phyloP scores from a whole-genome alignment of 2,797 vertebrate genomes.

The Amphiprion clarkii region DNA sequence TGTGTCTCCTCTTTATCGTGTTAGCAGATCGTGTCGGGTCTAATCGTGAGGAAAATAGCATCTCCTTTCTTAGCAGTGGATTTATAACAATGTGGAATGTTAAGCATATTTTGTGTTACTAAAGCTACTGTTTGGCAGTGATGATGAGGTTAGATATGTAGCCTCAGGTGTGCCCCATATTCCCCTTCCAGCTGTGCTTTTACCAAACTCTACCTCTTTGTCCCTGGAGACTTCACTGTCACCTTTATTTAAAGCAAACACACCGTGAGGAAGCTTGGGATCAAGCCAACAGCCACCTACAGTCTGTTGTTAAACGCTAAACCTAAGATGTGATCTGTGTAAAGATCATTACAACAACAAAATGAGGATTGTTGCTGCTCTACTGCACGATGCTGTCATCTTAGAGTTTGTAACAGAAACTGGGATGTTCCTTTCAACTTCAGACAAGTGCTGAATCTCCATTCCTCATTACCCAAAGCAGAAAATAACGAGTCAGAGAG shows the following conservation, averaged over 20 bases:
- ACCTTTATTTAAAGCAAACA: slow-evolving; percentile 23
- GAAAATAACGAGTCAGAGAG: no score
- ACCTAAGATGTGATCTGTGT: slow-evolving; percentile 4
- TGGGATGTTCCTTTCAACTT: background rate
- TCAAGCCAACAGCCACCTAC: background rate
- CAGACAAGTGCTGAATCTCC: background rate
- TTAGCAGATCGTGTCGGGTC: no score
- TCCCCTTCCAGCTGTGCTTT: slow-evolving; percentile 2
- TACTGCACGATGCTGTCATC: background rate
- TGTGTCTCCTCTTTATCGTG: no score
- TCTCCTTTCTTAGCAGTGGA: no score
- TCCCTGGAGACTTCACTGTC: background rate
- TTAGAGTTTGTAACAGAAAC: background rate
- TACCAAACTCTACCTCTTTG: background rate
- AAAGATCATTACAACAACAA: background rate
- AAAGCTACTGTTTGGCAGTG: background rate
- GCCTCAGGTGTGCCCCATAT: slow-evolving; percentile 29
- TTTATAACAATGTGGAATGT: background rate
- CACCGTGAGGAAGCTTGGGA: background rate
- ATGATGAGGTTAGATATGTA: background rate
- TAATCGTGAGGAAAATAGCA: no score
- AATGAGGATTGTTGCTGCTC: no score
- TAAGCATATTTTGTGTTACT: background rate
- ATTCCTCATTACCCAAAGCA: no score
- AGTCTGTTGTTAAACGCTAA: background rate